These are phyloP conservation scores for Microchirus variegatus DNA, from an alignment of 2,797 vertebrate species.

Conservation along the genomic window DNA sequence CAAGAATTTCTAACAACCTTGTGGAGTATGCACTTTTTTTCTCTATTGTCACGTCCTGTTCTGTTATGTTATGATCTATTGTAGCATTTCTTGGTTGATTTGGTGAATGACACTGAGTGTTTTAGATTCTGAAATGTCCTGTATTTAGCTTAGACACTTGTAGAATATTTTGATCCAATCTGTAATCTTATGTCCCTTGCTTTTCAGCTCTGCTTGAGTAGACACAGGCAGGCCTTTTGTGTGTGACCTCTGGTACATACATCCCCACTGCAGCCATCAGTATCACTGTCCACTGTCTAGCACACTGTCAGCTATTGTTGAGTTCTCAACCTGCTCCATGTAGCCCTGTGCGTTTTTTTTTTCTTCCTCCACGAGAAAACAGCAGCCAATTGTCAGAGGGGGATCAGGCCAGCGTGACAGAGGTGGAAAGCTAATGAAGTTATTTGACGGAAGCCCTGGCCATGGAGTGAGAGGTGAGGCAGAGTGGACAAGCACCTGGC, in stretches of 20 bases:
- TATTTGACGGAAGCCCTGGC: slow-evolving; percentile 83
- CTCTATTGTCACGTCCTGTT: not conserved
- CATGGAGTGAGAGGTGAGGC: slow-evolving; percentile 83
- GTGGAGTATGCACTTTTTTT: not conserved
- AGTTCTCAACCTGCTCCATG: slow-evolving; percentile 76
- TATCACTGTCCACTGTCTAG: slow-evolving; percentile 76
- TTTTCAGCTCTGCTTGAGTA: slow-evolving; percentile 57
- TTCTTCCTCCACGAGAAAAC: slow-evolving; percentile 62
- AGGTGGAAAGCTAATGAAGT: slow-evolving; percentile 88
- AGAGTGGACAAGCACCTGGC: slow-evolving; percentile 82
- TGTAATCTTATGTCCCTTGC: slow-evolving; percentile 39
- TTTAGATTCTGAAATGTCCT: slow-evolving; percentile 7
- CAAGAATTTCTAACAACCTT: not conserved
- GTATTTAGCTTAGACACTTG: slow-evolving; percentile 22
- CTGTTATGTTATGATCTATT: not conserved
- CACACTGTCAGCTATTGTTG: slow-evolving; percentile 79
- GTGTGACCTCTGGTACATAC: slow-evolving; percentile 76
- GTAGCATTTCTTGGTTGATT: not conserved
- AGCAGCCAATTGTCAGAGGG: slow-evolving; percentile 82
- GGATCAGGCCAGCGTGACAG: slow-evolving; percentile 82
- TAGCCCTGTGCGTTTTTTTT: slow-evolving; percentile 54
- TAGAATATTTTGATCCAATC: slow-evolving; percentile 51
- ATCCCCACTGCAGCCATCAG: slow-evolving; percentile 77
- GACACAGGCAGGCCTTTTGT: slow-evolving; percentile 66
- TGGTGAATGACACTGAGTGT: slow-evolving; percentile 7